phyloP scores from a whole-genome alignment of 2,797 vertebrate genomes.

The Borostomias antarcticus region DNA sequence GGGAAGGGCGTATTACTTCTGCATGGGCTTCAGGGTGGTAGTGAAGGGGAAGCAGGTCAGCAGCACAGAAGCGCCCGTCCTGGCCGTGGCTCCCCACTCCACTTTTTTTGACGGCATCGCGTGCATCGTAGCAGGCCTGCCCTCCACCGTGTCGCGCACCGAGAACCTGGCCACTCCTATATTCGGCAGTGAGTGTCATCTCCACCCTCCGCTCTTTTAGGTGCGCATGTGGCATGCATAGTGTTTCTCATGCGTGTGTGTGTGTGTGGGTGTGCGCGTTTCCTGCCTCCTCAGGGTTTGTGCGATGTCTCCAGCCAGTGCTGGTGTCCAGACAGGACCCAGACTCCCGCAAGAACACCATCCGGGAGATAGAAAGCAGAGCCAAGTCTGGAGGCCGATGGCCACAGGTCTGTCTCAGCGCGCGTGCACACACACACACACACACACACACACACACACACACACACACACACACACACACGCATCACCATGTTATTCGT shows the following conservation, averaged over 20 bases:
- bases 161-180: slow-evolving; percentile 88
- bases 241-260: background rate
- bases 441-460: background rate
- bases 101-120: slow-evolving; percentile 92
- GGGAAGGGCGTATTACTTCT: slow-evolving; percentile 81
- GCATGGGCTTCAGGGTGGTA: slow-evolving; percentile 89
- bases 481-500: too few relatives aligned
- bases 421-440: too few relatives aligned
- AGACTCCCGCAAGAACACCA: slow-evolving; percentile 92
- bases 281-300: slow-evolving; percentile 75
- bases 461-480: background rate
- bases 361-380: slow-evolving; percentile 86
- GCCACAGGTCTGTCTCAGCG: slow-evolving; percentile 86
- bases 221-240: background rate
- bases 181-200: slow-evolving; percentile 87
- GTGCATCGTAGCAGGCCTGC: slow-evolving; percentile 86
- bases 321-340: slow-evolving; percentile 91
- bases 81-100: slow-evolving; percentile 93
- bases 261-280: slow-evolving; percentile 15
- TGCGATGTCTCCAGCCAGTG: slow-evolving; percentile 90
- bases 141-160: slow-evolving; percentile 88
- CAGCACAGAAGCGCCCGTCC: slow-evolving; percentile 84
- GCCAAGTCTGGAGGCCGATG: slow-evolving; percentile 87
- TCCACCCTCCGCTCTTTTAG: background rate
- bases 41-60: slow-evolving; percentile 83